A percentile compares a stretch with the other conserved stretches of the same genome.
These are phyloP conservation scores for Drosophila lutescens DNA, from an alignment of 2,888 invertebrate species.

Conservation along the genomic window DNA sequence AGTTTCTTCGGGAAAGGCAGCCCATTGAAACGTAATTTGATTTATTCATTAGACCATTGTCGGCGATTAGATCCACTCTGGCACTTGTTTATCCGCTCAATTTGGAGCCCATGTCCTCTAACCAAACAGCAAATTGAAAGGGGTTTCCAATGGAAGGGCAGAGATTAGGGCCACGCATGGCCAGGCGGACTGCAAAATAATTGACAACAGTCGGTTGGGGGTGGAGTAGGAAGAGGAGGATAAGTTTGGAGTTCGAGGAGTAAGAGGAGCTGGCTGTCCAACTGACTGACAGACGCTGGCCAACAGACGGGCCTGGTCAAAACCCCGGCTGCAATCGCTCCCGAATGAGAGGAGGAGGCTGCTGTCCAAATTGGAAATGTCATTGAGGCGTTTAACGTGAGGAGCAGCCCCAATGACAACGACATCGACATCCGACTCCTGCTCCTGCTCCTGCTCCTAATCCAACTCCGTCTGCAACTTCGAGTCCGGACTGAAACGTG, in stretches of 20 bases:
- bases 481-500: constrained; percentile 16
- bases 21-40: constrained; percentile 36
- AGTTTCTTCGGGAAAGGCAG: constrained; percentile 12
- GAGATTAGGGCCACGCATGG: constrained; percentile 53
- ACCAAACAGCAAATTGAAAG: constrained; percentile 68
- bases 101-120: constrained; percentile 58
- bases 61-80: constrained; percentile 36
- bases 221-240: not conserved
- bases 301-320: constrained; percentile 66
- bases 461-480: constrained; percentile 25
- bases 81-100: constrained; percentile 66
- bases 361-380: constrained; percentile 76
- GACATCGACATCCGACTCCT: constrained; percentile 39
- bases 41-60: constrained; percentile 42
- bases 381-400: constrained; percentile 77
- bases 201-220: constrained; percentile 51
- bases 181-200: constrained; percentile 60
- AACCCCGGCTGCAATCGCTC: constrained; percentile 38
- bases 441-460: not conserved
- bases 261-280: constrained; percentile 45
- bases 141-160: constrained; percentile 44
- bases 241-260: not conserved
- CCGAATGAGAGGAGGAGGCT: constrained; percentile 37
- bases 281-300: constrained; percentile 60
- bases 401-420: constrained; percentile 52